Conservation (phyloP, 2,888 invertebrate genomes). For the Tinea semifulvella region DNA sequence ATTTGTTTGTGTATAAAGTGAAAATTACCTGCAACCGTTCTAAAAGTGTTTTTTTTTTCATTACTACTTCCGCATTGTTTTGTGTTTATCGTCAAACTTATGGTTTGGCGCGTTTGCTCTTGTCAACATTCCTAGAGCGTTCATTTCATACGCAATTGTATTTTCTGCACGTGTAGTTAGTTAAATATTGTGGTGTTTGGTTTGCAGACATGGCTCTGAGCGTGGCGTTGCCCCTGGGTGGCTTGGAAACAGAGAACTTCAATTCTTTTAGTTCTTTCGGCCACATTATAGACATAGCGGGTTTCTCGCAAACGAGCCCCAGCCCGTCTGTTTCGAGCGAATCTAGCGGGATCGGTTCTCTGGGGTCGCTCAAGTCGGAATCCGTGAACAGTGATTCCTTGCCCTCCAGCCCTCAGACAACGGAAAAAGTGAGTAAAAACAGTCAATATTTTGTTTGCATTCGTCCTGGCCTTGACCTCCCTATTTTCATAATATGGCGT, state of each 20-base stretch:
- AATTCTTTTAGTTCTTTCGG: constrained; percentile 55
- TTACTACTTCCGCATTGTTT: constrained; percentile 17
- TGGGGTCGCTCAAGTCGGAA: constrained; percentile 63
- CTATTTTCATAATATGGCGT: constrained; percentile 67
- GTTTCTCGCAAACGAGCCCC: constrained; percentile 57
- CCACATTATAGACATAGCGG: constrained; percentile 62
- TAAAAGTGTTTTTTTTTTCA: constrained; percentile 19
- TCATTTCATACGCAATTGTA: constrained; percentile 39
- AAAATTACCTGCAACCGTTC: constrained; percentile 20
- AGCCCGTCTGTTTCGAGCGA: constrained; percentile 68
- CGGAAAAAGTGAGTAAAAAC: constrained; percentile 56
- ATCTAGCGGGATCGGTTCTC: constrained; percentile 70
- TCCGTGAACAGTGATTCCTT: constrained; percentile 52
- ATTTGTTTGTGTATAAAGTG: constrained; percentile 31
- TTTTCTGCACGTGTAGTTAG: constrained; percentile 54
- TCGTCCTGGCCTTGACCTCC: constrained; percentile 65
- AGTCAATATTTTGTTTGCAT: constrained; percentile 48
- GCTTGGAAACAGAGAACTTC: constrained; percentile 63
- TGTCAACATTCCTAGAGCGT: constrained; percentile 56
- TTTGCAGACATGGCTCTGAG: constrained; percentile 69
- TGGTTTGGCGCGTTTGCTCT: constrained; percentile 58
- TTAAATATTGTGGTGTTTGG: constrained; percentile 35
- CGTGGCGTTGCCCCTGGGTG: constrained; percentile 67
- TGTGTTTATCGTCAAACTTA: constrained; percentile 31
- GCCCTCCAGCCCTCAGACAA: constrained; percentile 62